phyloP scores from a whole-genome alignment of 2,888 invertebrate genomes.

The Oxycera nigricornis region DNA sequence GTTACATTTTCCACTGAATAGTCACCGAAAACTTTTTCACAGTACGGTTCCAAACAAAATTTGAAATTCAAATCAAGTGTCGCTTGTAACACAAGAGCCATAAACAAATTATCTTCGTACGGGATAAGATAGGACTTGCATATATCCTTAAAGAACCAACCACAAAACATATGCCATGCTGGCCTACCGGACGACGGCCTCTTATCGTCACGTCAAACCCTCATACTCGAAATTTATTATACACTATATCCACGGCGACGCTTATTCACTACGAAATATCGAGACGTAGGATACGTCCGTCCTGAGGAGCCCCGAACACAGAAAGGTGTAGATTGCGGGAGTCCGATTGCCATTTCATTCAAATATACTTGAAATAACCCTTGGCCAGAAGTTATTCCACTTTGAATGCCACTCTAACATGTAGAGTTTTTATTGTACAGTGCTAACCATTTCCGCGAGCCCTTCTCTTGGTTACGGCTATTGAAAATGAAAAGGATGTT shows the following conservation, averaged over 20 bases:
- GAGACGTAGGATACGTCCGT: neutral
- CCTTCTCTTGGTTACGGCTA: conserved; percentile 12
- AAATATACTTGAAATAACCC: conserved; percentile 23
- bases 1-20: conserved; percentile 4
- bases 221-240: conserved; percentile 25
- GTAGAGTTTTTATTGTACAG: neutral
- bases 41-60: neutral
- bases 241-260: neutral
- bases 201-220: conserved; percentile 21
- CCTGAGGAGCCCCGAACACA: neutral
- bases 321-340: conserved; percentile 37
- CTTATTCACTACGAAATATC: neutral
- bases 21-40: neutral
- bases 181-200: neutral
- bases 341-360: conserved; percentile 37
- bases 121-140: conserved; percentile 1
- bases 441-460: neutral
- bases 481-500: conserved; percentile 5
- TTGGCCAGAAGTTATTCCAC: conserved; percentile 7
- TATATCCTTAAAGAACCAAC: conserved; percentile 20
- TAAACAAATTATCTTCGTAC: conserved; percentile 20
- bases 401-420: too few relatives aligned
- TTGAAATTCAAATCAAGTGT: conserved; percentile 30
- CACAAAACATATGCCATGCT: conserved; percentile 19
- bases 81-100: neutral